Conservation (phyloP, 2,113 vertebrate genomes). For the Colistium nudipinnis region DNA sequence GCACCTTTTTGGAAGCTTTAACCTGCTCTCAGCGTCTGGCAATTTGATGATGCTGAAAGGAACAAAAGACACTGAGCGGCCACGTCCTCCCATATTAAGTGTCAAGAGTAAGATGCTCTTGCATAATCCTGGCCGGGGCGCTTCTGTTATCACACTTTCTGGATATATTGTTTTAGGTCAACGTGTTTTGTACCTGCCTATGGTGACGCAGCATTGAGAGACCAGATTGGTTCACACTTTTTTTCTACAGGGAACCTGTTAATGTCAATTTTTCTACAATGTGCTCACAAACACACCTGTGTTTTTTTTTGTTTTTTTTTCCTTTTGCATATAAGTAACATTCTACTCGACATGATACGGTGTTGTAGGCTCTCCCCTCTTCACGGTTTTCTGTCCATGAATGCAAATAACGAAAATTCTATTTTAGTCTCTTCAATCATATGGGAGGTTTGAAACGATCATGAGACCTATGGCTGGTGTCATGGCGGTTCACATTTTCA, state of each 20-base stretch:
- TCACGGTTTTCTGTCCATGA: slow-evolving; percentile 11
- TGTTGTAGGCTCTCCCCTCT: slow-evolving; percentile 16
- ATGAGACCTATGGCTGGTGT: not conserved
- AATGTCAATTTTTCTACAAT: slow-evolving; percentile 63
- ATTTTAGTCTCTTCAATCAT: slow-evolving; percentile 26
- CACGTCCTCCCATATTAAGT: slow-evolving; percentile 31
- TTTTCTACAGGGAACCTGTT: slow-evolving; percentile 67
- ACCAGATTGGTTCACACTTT: slow-evolving; percentile 40
- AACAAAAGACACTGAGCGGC: slow-evolving; percentile 33
- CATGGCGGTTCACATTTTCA: slow-evolving; percentile 17
- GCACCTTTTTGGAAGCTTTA: slow-evolving; percentile 73
- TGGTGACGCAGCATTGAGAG: slow-evolving; percentile 38
- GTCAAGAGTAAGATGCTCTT: slow-evolving; percentile 27
- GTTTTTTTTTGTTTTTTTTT: too few species aligned
- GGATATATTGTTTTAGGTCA: slow-evolving; percentile 29
- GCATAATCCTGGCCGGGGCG: slow-evolving; percentile 34
- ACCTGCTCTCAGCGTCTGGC: slow-evolving; percentile 26
- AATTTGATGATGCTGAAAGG: slow-evolving; percentile 35
- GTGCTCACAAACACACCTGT: slow-evolving; percentile 40
- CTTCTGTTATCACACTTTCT: slow-evolving; percentile 40
- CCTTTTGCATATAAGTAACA: slow-evolving; percentile 34
- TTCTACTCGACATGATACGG: slow-evolving; percentile 19
- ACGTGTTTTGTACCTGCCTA: slow-evolving; percentile 57
- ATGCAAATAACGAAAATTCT: slow-evolving; percentile 35
- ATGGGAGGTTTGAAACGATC: slow-evolving; percentile 19